Evolutionary conservation across 2,797 vertebrate species (phyloP).

Genomic region (Thaleichthys pacificus): DNA sequence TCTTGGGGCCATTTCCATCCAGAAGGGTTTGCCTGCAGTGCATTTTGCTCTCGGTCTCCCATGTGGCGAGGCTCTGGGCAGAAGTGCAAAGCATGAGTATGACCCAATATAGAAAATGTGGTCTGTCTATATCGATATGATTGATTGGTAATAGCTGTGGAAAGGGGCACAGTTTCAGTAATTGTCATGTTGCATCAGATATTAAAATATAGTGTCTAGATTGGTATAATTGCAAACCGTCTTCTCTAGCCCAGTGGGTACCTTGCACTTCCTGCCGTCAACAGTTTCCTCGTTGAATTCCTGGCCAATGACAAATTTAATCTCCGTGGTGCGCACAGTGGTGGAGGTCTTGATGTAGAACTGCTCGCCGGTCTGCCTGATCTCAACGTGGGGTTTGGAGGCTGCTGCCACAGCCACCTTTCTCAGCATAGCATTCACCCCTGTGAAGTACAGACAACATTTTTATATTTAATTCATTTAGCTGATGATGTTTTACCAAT

Average conservation of each 20-base stretch:
- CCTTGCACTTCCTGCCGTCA: slow-evolving; percentile 95
- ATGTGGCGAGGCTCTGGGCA: slow-evolving; percentile 88
- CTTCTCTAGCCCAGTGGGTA: slow-evolving; percentile 53
- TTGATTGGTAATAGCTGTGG: background rate
- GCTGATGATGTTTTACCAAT: too few species aligned
- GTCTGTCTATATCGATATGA: background rate
- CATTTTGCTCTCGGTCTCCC: slow-evolving; percentile 96
- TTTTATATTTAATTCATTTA: too few species aligned
- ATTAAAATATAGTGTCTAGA: background rate
- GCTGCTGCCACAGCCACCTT: slow-evolving; percentile 90
- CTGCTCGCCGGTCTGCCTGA: slow-evolving; percentile 88
- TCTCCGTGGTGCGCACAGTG: slow-evolving; percentile 93
- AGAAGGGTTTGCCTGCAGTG: slow-evolving; percentile 91
- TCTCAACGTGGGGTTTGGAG: slow-evolving; percentile 95
- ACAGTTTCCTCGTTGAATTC: slow-evolving; percentile 96
- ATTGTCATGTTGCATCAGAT: background rate
- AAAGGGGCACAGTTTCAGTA: background rate
- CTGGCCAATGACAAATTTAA: slow-evolving; percentile 90
- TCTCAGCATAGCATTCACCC: slow-evolving; percentile 93
- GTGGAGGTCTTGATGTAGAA: slow-evolving; percentile 99
- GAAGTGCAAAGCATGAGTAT: slow-evolving; percentile 16
- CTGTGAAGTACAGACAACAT: slow-evolving; percentile 58
- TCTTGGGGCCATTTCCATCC: slow-evolving; percentile 89
- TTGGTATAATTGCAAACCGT: too few species aligned
- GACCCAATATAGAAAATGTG: slow-evolving; percentile 20